Percentiles rank a stretch among this genome's conserved stretches.
Evolutionary conservation across 2,797 vertebrate species (phyloP).

Genomic region (Australoheros facetus): DNA sequence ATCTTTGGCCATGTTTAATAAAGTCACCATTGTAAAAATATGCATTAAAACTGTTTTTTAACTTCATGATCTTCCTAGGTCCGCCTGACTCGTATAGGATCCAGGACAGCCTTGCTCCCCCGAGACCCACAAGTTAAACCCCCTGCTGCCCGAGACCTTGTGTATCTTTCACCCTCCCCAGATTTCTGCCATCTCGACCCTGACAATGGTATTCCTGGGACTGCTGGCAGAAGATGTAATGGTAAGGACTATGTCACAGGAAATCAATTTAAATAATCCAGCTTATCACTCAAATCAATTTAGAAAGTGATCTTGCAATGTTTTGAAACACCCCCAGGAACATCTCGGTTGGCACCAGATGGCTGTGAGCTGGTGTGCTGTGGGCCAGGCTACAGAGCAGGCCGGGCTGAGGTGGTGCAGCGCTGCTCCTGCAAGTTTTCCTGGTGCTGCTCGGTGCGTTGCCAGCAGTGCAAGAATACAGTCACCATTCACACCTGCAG

Average conservation of each 20-base stretch:
- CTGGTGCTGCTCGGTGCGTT: conserved; percentile 85
- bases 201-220: conserved; percentile 75
- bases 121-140: conserved; percentile 83
- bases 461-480: conserved; percentile 82
- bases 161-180: conserved; percentile 81
- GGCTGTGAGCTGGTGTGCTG: conserved; percentile 85
- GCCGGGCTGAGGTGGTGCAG: conserved; percentile 80
- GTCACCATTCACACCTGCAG: conserved; percentile 82
- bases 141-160: conserved; percentile 77
- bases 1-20: fast-evolving
- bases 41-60: background rate
- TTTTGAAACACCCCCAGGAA: conserved; percentile 61
- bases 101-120: conserved; percentile 79
- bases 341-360: conserved; percentile 76
- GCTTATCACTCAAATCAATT: background rate
- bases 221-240: conserved; percentile 79
- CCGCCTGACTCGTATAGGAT: conserved; percentile 77
- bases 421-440: conserved; percentile 83
- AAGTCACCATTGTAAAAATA: background rate
- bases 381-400: conserved; percentile 76
- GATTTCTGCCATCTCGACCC: conserved; percentile 82
- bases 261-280: background rate
- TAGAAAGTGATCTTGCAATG: background rate
- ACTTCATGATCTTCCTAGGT: conserved; percentile 63
- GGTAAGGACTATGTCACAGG: conserved; percentile 55